phyloP scores from a whole-genome alignment of 1,140 invertebrate species.

The Teleopsis dalmanni region DNA sequence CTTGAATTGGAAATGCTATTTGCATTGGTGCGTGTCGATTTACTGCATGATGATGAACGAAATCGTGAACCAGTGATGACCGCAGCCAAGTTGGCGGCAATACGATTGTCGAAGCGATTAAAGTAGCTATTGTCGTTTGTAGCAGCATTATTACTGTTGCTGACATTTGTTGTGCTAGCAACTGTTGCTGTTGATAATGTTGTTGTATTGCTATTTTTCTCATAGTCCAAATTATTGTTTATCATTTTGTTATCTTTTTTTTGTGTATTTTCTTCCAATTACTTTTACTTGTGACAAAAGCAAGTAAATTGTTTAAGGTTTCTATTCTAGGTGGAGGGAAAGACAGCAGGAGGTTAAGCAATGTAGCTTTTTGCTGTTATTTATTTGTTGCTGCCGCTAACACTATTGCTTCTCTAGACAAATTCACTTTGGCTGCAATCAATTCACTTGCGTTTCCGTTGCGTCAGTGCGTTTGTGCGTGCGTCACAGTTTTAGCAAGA shows the following conservation, averaged over 20 bases:
- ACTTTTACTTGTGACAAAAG: background rate
- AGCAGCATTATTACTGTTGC: slow-evolving; percentile 11
- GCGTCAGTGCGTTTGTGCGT: no score
- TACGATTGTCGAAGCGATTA: slow-evolving; percentile 39
- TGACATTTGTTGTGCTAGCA: slow-evolving; percentile 20
- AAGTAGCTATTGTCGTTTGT: slow-evolving; percentile 23
- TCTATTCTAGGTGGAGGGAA: no score
- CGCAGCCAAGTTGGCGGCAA: slow-evolving; percentile 36
- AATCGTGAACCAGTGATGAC: slow-evolving; percentile 31
- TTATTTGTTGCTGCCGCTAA: no score
- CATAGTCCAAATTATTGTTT: slow-evolving; percentile 44
- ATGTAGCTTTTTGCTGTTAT: no score
- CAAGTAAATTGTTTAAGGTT: background rate
- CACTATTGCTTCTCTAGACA: no score
- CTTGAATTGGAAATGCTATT: slow-evolving; percentile 2
- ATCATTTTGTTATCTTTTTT: slow-evolving; percentile 26
- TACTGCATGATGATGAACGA: slow-evolving; percentile 21
- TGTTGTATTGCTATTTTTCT: slow-evolving; percentile 22
- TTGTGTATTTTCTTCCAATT: slow-evolving; percentile 1
- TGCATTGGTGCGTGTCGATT: background rate
- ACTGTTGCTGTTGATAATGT: slow-evolving; percentile 18
- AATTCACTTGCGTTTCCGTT: no score
- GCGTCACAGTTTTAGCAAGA: no score
- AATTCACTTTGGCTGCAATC: no score
- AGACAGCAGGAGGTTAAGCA: no score